phyloP scores from a whole-genome alignment of 64 coral and sea anemone genomes.

The Hydrozoanthus tunicans region DNA sequence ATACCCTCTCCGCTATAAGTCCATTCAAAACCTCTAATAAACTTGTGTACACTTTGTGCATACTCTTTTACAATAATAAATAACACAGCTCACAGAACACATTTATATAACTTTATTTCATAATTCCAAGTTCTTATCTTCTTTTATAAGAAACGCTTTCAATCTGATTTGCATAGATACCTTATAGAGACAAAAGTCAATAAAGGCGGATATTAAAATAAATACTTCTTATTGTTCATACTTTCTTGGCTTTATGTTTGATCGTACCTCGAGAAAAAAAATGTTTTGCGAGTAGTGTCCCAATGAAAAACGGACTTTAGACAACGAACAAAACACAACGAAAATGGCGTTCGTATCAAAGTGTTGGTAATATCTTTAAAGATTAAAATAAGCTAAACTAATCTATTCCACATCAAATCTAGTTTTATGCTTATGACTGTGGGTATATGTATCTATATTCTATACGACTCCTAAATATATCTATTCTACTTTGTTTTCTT shows the following conservation, averaged over 20 bases:
- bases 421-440: not conserved
- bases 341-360: not conserved
- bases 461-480: not conserved
- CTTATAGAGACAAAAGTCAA: not conserved
- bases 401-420: not conserved
- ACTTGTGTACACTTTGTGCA: no score
- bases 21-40: no score
- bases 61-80: no score
- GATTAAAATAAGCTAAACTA: not conserved
- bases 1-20: no score
- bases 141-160: conserved; percentile 1
- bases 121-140: not conserved
- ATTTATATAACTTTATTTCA: not conserved
- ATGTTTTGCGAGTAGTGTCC: not conserved
- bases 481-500: not conserved
- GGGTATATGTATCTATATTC: not conserved
- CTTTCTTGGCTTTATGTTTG: not conserved
- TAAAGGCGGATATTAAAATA: conserved; percentile 15
- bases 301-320: not conserved
- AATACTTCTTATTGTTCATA: conserved; percentile 10
- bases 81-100: no score
- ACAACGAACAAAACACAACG: not conserved
- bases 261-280: not conserved
- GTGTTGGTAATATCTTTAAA: not conserved
- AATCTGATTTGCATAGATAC: not conserved